Base-by-base conservation (phyloP, 1,140 invertebrate species). In the Holcopasites calliopsidis region DNA sequence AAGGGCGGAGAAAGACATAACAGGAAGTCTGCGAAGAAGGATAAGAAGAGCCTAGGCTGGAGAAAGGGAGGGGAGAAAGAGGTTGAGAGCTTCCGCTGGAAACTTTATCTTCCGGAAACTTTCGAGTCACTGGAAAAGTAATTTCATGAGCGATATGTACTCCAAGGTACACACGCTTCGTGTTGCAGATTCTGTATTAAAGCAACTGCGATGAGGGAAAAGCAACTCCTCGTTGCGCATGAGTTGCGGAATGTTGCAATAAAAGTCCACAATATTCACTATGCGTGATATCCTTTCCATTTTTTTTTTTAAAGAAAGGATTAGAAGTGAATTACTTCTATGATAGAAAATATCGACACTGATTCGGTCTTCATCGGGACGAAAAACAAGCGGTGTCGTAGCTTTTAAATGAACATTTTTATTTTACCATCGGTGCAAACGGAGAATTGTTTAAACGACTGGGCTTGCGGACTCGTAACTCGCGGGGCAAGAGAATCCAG, bases 91-190 rank as follows among this genome's bases (percentile, higher is more conserved):
- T 40, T 47, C 33, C 54, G 64, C n/a, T 44, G 64, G 73, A 50
- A 75, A 75, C 54, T 69, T 75, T 75, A 75, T 75, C 65, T 40
- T 54, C 26, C 54, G 65, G 52, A 57, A 66, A 69, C 42, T 69
- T 75, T 10, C 54, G 18, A 69, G 64, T 69, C 42, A 50, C 64
- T 75, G 16, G 73, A 69, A 69, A 75, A 75, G 73, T 75, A 75
- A 75, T 75, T 69, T 54, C 54, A 54, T 50, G 26, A 52, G 58
- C 72, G 72, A 68, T 75, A 75, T 23, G 54, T 38, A 55, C 64
- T 49, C 49, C 11, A 47, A 49, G 49, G n/a, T 74, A 72, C 60
- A 52, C 66, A 21, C 60, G 47, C 16, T 11, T 18, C 35, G 13
- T n/a, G 8, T n/a, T 35, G 49, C 49, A 49, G 44, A 55, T 47